Evolutionary conservation across 2,113 vertebrate species (phyloP).

Genomic region (Protobothrops mucrosquamatus): DNA sequence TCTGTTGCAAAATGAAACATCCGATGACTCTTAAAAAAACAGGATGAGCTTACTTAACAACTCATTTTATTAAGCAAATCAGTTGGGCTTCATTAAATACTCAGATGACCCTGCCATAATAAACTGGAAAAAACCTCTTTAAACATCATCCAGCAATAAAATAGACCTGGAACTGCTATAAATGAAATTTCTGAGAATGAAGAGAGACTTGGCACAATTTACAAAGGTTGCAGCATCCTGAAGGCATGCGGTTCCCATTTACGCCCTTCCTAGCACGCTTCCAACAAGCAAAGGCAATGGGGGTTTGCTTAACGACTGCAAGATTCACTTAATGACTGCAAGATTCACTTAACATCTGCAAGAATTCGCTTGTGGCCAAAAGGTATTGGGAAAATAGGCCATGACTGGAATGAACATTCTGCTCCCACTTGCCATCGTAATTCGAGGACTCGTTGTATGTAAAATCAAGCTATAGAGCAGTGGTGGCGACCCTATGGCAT

Average conservation of each 20-base stretch:
- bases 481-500: too few species aligned
- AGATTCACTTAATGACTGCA: background rate
- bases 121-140: slow-evolving; percentile 8
- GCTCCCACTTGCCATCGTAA: background rate
- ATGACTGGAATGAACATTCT: background rate
- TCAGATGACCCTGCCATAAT: background rate
- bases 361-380: background rate
- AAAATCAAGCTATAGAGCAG: background rate
- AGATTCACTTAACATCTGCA: background rate
- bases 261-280: background rate
- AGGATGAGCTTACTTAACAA: background rate
- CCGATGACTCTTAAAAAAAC: background rate
- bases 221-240: background rate
- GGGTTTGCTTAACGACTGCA: background rate
- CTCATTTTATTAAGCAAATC: background rate
- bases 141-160: background rate
- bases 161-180: background rate
- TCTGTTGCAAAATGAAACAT: background rate
- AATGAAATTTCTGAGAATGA: background rate
- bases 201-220: background rate
- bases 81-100: slow-evolving; percentile 2
- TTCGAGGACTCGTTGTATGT: background rate
- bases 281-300: background rate
- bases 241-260: background rate
- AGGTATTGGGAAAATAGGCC: background rate